A percentile compares a stretch with the other conserved stretches of the same genome.
Evolutionary conservation across 2,888 invertebrate genomes (phyloP).

Genomic region (Tricholauxania praeusta): DNA sequence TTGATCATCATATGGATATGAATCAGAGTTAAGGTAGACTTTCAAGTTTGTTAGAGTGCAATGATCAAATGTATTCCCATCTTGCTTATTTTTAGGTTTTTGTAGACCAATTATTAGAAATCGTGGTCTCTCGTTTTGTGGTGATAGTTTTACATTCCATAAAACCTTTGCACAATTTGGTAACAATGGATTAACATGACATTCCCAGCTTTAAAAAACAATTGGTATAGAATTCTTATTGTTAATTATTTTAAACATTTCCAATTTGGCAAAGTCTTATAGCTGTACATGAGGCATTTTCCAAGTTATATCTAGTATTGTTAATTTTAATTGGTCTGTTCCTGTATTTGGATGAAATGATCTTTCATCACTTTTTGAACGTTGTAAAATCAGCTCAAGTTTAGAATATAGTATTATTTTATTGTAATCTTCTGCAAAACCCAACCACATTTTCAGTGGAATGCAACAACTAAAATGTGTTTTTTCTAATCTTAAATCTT

Average conservation of each 20-base stretch:
- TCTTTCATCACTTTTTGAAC: slow-evolving; percentile 1
- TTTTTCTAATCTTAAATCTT: neutral
- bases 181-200: too few species aligned
- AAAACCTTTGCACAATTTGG: neutral
- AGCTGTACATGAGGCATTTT: neutral
- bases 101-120: too few species aligned
- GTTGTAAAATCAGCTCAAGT: slow-evolving; percentile 23
- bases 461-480: slow-evolving; percentile 16
- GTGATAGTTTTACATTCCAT: slow-evolving; percentile 6
- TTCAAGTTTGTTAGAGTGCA: slow-evolving; percentile 7
- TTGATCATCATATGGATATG: slow-evolving; percentile 45
- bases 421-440: slow-evolving; percentile 28
- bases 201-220: neutral
- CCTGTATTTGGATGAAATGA: neutral
- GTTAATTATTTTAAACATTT: slow-evolving; percentile 17
- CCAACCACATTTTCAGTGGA: slow-evolving; percentile 1
- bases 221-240: neutral
- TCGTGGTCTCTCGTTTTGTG: too few species aligned
- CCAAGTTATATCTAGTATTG: neutral
- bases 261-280: neutral
- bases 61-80: slow-evolving; percentile 1
- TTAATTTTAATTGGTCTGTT: neutral
- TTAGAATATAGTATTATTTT: slow-evolving; percentile 24
- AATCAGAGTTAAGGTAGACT: slow-evolving; percentile 28
- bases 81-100: neutral